Percentiles rank a stretch among this genome's conserved stretches.
Conservation (phyloP, 1,140 invertebrate genomes). For the Euwallacea similis region DNA sequence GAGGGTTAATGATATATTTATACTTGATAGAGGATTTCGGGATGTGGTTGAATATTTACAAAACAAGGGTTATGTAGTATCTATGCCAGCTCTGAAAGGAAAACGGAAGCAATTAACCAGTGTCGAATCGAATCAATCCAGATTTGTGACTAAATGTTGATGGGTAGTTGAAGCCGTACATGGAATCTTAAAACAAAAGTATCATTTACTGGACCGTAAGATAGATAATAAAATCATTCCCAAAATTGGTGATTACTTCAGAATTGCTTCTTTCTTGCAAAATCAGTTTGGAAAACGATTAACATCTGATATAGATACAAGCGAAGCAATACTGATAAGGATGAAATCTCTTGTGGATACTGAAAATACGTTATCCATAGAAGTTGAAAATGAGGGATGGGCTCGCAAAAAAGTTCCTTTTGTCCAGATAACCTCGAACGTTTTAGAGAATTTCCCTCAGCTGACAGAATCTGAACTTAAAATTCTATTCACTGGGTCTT, state of each 20-base stretch:
- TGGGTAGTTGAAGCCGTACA: slow-evolving; percentile 8
- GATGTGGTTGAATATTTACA: background rate
- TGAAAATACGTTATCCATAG: background rate
- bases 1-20: background rate
- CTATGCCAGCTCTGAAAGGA: too few species aligned
- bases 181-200: background rate
- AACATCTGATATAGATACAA: background rate
- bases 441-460: background rate
- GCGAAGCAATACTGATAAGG: background rate
- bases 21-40: slow-evolving; percentile 1
- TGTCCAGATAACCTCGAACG: background rate
- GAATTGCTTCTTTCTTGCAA: background rate
- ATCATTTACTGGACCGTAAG: background rate
- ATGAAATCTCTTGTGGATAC: background rate
- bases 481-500: background rate
- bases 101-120: background rate
- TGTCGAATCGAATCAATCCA: background rate
- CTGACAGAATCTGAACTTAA: background rate
- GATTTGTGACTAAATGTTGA: background rate
- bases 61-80: too few species aligned
- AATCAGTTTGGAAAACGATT: background rate
- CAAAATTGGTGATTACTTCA: background rate
- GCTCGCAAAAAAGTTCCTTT: background rate
- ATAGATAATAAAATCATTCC: background rate
- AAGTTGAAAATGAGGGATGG: background rate